phyloP scores from a whole-genome alignment of 1,140 invertebrate species.

The Drosophila kurseongensis region DNA sequence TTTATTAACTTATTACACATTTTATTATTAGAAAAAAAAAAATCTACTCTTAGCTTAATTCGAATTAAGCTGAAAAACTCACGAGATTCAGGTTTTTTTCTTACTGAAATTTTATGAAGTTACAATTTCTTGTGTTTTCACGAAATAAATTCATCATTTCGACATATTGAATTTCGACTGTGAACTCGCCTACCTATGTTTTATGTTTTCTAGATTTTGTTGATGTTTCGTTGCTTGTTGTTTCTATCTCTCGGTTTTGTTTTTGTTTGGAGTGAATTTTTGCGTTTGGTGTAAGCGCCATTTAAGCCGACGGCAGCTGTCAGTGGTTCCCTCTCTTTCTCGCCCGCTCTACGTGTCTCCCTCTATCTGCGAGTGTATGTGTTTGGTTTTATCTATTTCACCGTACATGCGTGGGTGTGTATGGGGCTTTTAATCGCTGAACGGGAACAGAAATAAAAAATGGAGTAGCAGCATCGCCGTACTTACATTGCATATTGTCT shows the following conservation, averaged over 20 bases:
- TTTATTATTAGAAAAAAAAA: too few species aligned
- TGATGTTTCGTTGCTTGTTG: constrained; percentile 31
- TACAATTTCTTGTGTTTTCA: too few species aligned
- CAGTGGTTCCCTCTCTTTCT: constrained; percentile 14
- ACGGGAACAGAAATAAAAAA: constrained; percentile 29
- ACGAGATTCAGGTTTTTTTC: too few species aligned
- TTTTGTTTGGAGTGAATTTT: constrained; percentile 53
- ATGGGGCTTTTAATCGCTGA: constrained; percentile 58
- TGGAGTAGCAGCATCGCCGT: constrained; percentile 2
- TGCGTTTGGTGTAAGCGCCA: constrained; percentile 55
- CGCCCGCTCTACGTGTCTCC: background rate
- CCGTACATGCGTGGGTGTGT: constrained; percentile 5
- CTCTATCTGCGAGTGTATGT: constrained; percentile 8
- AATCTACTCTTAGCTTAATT: too few species aligned
- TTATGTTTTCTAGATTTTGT: constrained; percentile 41
- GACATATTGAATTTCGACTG: background rate
- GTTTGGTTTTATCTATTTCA: constrained; percentile 42
- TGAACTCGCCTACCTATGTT: constrained; percentile 23
- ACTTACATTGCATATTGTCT: constrained; percentile 49
- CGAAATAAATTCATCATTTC: background rate
- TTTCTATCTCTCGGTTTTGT: constrained; percentile 42
- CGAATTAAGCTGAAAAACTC: too few species aligned
- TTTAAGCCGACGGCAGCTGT: constrained; percentile 63
- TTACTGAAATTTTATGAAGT: too few species aligned
- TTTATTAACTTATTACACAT: too few species aligned